Percentiles rank a stretch among this genome's conserved stretches.
phyloP scores from a whole-genome alignment of 2,888 invertebrate genomes.

The Rhamnusium bicolor region DNA sequence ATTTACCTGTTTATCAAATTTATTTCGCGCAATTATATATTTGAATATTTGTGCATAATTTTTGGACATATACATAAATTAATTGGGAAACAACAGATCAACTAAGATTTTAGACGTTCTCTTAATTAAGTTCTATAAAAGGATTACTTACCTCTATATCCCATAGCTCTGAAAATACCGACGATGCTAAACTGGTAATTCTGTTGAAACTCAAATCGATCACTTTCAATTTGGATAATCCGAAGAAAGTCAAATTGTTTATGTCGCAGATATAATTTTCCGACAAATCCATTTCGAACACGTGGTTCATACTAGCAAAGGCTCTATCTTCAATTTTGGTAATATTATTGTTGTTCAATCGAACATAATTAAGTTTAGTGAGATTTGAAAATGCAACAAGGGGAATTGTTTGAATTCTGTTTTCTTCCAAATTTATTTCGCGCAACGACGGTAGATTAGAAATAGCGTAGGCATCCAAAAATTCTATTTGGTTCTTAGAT shows the following conservation, averaged over 20 bases:
- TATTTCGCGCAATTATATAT: no score
- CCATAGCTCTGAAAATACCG: slow-evolving; percentile 86
- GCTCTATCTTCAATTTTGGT: slow-evolving; percentile 89
- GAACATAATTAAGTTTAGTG: slow-evolving; percentile 82
- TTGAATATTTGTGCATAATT: no score
- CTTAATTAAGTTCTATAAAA: neutral
- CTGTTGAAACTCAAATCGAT: slow-evolving; percentile 84
- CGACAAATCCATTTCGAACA: slow-evolving; percentile 87
- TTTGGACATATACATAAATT: no score
- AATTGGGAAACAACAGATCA: no score
- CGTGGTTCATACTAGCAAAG: slow-evolving; percentile 81
- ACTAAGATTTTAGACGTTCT: no score
- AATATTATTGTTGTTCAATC: slow-evolving; percentile 89
- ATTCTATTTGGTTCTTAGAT: slow-evolving; percentile 80
- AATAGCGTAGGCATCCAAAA: slow-evolving; percentile 80
- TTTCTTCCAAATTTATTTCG: slow-evolving; percentile 82
- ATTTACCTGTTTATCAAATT: no score
- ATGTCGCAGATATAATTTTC: slow-evolving; percentile 83
- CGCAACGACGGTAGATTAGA: slow-evolving; percentile 82
- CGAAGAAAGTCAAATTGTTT: slow-evolving; percentile 84
- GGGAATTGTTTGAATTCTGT: slow-evolving; percentile 83
- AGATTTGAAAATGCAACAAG: slow-evolving; percentile 83
- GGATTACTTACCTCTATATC: slow-evolving; percentile 66
- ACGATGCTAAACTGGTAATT: slow-evolving; percentile 84
- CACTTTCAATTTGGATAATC: slow-evolving; percentile 81